Percentiles rank a stretch among this genome's conserved stretches.
phyloP scores from a whole-genome alignment of 2,888 invertebrate species.

The Stenichneumon culpator region DNA sequence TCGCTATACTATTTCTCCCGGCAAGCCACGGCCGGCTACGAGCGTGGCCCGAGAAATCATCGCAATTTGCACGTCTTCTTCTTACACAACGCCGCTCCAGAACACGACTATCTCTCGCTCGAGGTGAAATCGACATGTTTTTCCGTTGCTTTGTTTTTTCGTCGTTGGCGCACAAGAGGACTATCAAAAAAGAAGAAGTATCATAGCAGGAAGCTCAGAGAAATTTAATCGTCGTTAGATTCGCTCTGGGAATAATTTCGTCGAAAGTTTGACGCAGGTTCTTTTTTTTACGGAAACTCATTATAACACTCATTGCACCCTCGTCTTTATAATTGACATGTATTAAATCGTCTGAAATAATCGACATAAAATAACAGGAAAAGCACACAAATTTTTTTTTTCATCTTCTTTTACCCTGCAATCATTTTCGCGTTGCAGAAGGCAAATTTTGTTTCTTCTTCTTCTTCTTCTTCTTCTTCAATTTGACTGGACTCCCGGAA shows the following conservation, averaged over 20 bases:
- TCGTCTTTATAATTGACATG: constrained; percentile 3
- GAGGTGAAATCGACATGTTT: constrained; percentile 55
- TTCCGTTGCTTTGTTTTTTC: neutral
- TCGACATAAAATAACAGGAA: too few species aligned
- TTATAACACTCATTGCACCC: constrained; percentile 13
- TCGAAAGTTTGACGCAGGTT: constrained; percentile 2
- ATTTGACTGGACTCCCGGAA: too few species aligned
- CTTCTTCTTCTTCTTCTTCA: too few species aligned
- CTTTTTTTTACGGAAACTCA: constrained; percentile 6
- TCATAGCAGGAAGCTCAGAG: constrained; percentile 25
- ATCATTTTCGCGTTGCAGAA: neutral
- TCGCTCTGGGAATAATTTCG: constrained; percentile 44
- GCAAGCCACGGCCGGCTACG: neutral
- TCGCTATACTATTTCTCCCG: constrained; percentile 20
- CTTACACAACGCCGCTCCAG: constrained; percentile 46
- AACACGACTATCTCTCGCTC: constrained; percentile 15
- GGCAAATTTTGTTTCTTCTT: neutral
- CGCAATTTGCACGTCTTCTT: constrained; percentile 60
- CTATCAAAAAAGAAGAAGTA: neutral
- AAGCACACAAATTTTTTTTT: neutral
- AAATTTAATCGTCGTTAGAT: constrained; percentile 56
- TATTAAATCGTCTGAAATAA: neutral
- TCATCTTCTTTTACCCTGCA: neutral
- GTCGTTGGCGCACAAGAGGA: neutral
- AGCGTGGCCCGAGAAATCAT: constrained; percentile 58